phyloP scores from a whole-genome alignment of 1,140 invertebrate species.

The Microvelia longipes region DNA sequence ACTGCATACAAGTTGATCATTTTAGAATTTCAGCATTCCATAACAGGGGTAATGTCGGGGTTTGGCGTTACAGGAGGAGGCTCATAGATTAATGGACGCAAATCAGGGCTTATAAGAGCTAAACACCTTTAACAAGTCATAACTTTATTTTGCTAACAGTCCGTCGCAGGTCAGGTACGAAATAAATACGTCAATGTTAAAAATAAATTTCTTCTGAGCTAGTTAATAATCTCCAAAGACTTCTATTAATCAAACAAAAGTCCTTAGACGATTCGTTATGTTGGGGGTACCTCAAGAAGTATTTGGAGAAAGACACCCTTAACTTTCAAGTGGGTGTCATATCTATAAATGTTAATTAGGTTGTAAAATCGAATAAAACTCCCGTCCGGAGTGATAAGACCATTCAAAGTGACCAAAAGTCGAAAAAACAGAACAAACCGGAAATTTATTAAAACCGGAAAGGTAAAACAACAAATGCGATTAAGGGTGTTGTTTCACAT shows the following conservation, averaged over 20 bases:
- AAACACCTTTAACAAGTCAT: slow-evolving; percentile 58
- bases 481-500: no score
- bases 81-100: slow-evolving; percentile 81
- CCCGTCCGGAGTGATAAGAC: no score
- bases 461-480: no score
- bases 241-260: no score
- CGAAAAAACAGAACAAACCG: no score
- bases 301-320: background rate
- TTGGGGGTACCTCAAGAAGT: background rate
- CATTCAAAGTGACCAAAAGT: no score
- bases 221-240: no score
- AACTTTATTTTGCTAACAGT: slow-evolving; percentile 39
- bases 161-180: slow-evolving; percentile 12
- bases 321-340: background rate
- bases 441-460: no score
- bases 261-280: background rate
- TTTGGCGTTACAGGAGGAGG: slow-evolving; percentile 71
- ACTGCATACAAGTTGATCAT: background rate
- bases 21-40: background rate
- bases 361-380: no score
- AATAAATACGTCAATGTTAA: background rate
- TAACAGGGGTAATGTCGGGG: background rate
- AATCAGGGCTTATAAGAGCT: slow-evolving; percentile 72
- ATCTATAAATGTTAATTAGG: background rate
- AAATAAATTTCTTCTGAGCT: no score